A percentile compares a stretch with the other conserved stretches of the same genome.
phyloP scores from a whole-genome alignment of 2,888 invertebrate genomes.

The Standfussiana lucernea region DNA sequence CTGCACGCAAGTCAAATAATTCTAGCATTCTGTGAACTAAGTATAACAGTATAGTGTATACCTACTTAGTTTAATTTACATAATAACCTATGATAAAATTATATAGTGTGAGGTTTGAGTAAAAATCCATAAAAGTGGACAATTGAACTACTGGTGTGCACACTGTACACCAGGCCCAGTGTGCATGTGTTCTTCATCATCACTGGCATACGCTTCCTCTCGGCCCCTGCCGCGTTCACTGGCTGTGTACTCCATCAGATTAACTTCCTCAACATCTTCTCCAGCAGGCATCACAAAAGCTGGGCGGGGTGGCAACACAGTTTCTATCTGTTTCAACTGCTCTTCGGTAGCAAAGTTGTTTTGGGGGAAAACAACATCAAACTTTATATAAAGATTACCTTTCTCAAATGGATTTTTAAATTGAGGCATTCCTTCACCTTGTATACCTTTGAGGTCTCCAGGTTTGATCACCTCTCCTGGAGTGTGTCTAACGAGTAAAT shows the following conservation, averaged over 20 bases:
- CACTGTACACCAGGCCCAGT: slow-evolving; percentile 93
- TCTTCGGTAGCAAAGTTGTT: slow-evolving; percentile 94
- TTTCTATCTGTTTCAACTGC: slow-evolving; percentile 93
- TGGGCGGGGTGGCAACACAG: slow-evolving; percentile 93
- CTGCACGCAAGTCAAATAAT: slow-evolving; percentile 72
- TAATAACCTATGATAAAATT: slow-evolving; percentile 86
- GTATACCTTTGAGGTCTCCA: slow-evolving; percentile 94
- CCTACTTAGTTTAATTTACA: slow-evolving; percentile 77
- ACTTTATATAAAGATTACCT: slow-evolving; percentile 96
- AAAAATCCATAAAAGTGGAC: slow-evolving; percentile 77
- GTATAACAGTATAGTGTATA: slow-evolving; percentile 73
- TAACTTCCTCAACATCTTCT: slow-evolving; percentile 96
- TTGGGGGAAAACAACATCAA: slow-evolving; percentile 96
- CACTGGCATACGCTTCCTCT: slow-evolving; percentile 94
- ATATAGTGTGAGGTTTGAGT: slow-evolving; percentile 86
- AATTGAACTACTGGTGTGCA: slow-evolving; percentile 94
- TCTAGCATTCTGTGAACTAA: slow-evolving; percentile 74
- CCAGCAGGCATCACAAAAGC: slow-evolving; percentile 93
- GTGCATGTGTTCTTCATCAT: slow-evolving; percentile 91
- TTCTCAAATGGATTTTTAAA: slow-evolving; percentile 96
- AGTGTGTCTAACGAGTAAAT: slow-evolving; percentile 94
- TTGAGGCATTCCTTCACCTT: slow-evolving; percentile 97
- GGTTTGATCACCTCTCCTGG: slow-evolving; percentile 96
- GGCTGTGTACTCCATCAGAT: slow-evolving; percentile 94
- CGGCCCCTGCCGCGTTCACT: slow-evolving; percentile 89